Conservation (phyloP, 2,113 vertebrate species). For the Poeciliopsis turrubarensis region DNA sequence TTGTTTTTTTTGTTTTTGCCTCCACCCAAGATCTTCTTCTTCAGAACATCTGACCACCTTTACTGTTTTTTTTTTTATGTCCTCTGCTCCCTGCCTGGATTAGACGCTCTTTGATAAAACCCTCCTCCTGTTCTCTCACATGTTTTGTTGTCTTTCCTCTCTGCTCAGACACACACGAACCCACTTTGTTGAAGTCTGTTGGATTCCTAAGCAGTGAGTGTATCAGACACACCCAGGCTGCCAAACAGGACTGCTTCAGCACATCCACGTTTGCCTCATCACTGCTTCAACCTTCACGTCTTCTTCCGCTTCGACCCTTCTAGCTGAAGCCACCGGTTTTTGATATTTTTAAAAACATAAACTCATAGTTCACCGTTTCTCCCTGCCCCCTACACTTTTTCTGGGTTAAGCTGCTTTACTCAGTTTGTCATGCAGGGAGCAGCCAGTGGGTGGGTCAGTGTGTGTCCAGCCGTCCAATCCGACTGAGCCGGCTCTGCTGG, state of each 20-base stretch:
- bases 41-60: background rate
- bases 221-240: conserved; percentile 71
- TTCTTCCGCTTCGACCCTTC: background rate
- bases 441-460: conserved; percentile 39
- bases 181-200: conserved; percentile 42
- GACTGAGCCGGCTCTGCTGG: conserved; percentile 46
- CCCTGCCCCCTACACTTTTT: background rate
- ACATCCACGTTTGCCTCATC: conserved; percentile 12
- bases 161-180: background rate
- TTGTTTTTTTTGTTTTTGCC: conserved; percentile 30
- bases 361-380: conserved; percentile 11
- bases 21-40: background rate
- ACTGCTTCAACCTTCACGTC: background rate
- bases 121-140: conserved; percentile 12
- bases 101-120: conserved; percentile 26
- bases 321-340: background rate
- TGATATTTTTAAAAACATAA: background rate
- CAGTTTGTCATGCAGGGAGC: conserved; percentile 59
- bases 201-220: conserved; percentile 81
- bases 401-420: conserved; percentile 31
- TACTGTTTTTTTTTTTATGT: background rate
- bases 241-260: conserved; percentile 37
- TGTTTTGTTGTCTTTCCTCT: conserved; percentile 8
- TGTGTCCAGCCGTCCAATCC: conserved; percentile 60
- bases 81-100: conserved; percentile 42